Evolutionary conservation across 2,113 vertebrate species (phyloP), one percentile per base, ranked within the genome.

Genomic region (Tringa solitaria): DNA sequence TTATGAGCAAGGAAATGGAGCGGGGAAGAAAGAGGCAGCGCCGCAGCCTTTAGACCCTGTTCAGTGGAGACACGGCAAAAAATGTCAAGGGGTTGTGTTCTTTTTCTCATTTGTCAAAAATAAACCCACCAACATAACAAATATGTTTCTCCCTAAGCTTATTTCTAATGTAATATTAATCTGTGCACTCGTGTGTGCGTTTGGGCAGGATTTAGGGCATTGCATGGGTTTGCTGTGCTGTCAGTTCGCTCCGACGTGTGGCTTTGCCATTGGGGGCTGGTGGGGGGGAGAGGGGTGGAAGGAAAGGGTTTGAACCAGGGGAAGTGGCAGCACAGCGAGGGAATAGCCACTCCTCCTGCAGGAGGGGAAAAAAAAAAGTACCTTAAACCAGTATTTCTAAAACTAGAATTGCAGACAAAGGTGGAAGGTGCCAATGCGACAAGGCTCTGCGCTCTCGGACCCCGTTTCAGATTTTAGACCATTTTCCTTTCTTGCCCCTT

Each of bases 191-290:
- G 0, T 19, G 14, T 61, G 83, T 92, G 72, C 68, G 73, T 93
- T 87, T 69, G 91, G 84, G 76, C 84, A 91, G 96, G 94, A 95
- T 95, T 97, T 96, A 89, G 86, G 95, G 90, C 89, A 61, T 86
- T 43, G 6, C 83, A 73, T 56, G 37, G 41, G 76, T 93, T 68
- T 85, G 94, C 75, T 78, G 28, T 30, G 57, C 65, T 84, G 60
- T 46, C 80, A 8, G 56, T 89, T 79, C 3, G 3, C 75, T 73
- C 72, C 3, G 5, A 87, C 64, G 33, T 1, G 5, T 7, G 33
- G 82, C 61, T 94, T 60, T 61, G 74, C 69, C 81, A 3, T 12
- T 43, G 70, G 88, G 81, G 56, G 78, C 63, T 88, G 72, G 41
- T 8, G 41, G 27, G 24, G 18, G n/a, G n/a, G n/a, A 16, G 56